A percentile compares a stretch with the other conserved stretches of the same genome.
phyloP scores from a whole-genome alignment of 2,797 vertebrate species.

The Gephyroberyx darwinii region DNA sequence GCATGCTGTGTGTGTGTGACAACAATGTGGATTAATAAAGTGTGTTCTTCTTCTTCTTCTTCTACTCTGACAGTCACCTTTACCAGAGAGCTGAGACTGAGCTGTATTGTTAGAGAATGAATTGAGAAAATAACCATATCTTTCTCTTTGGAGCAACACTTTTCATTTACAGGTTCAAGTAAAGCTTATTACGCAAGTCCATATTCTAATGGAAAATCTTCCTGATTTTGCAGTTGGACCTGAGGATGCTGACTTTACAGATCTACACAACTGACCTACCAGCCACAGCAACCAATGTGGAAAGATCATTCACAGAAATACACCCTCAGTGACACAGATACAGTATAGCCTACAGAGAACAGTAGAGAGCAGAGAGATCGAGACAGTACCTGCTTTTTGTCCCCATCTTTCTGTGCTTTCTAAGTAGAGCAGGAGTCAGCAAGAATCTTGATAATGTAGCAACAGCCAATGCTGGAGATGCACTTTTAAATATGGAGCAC shows the following conservation, averaged over 20 bases:
- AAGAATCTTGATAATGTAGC: slow-evolving; percentile 2
- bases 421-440: slow-evolving; percentile 10
- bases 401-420: slow-evolving; percentile 16
- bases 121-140: too few relatives aligned
- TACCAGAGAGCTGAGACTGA: too few relatives aligned
- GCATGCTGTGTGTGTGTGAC: too few relatives aligned
- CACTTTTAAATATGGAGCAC: not conserved
- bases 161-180: too few relatives aligned
- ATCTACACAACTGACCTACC: slow-evolving; percentile 13
- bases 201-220: too few relatives aligned
- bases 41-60: too few relatives aligned
- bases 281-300: slow-evolving; percentile 18
- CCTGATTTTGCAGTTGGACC: slow-evolving; percentile 12
- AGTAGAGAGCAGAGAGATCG: slow-evolving; percentile 18
- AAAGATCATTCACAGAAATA: slow-evolving; percentile 48
- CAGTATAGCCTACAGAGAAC: slow-evolving; percentile 44
- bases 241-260: slow-evolving; percentile 49
- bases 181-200: too few relatives aligned
- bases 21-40: too few relatives aligned
- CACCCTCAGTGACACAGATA: slow-evolving; percentile 45
- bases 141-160: too few relatives aligned
- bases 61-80: too few relatives aligned
- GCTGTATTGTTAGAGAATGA: too few relatives aligned
- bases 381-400: slow-evolving; percentile 25
- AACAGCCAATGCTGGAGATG: not conserved